Conservation (phyloP, 2,113 vertebrate genomes). For the Eretmochelys imbricata region DNA sequence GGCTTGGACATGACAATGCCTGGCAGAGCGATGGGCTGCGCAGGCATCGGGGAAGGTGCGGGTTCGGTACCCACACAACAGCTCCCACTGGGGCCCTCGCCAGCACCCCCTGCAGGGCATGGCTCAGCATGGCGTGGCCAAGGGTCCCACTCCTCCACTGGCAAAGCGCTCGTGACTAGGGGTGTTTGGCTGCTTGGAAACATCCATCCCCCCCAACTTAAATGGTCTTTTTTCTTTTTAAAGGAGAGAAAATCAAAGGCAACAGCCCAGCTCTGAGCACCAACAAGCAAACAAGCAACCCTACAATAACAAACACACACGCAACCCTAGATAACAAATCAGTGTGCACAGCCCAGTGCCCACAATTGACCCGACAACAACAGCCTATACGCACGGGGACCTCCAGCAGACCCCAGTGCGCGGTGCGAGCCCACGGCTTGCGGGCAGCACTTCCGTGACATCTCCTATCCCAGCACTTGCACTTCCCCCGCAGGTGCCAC, state of each 20-base stretch:
- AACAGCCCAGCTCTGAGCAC: neutral
- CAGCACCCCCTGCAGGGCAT: neutral
- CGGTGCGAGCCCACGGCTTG: too few relatives aligned
- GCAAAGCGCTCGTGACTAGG: neutral
- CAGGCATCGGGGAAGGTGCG: too few relatives aligned
- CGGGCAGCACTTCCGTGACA: too few relatives aligned
- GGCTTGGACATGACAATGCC: neutral
- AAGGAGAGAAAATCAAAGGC: neutral
- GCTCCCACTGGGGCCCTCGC: too few relatives aligned
- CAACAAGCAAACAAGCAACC: neutral
- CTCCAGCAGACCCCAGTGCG: neutral
- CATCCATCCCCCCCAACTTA: neutral
- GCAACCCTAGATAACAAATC: too few relatives aligned
- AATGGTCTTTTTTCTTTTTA: neutral
- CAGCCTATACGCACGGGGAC: neutral
- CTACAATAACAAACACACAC: neutral
- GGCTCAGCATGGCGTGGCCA: neutral
- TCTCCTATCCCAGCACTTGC: too few relatives aligned
- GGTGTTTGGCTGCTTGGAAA: neutral
- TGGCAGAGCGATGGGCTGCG: neutral
- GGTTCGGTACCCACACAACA: too few relatives aligned
- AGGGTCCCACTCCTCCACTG: neutral
- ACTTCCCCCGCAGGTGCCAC: too few relatives aligned
- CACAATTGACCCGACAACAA: too few relatives aligned
- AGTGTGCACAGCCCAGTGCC: too few relatives aligned